A percentile compares a stretch with the other conserved stretches of the same genome.
These are phyloP conservation scores for Argyrosomus regius DNA, from an alignment of 2,797 vertebrate species.

Conservation along the genomic window DNA sequence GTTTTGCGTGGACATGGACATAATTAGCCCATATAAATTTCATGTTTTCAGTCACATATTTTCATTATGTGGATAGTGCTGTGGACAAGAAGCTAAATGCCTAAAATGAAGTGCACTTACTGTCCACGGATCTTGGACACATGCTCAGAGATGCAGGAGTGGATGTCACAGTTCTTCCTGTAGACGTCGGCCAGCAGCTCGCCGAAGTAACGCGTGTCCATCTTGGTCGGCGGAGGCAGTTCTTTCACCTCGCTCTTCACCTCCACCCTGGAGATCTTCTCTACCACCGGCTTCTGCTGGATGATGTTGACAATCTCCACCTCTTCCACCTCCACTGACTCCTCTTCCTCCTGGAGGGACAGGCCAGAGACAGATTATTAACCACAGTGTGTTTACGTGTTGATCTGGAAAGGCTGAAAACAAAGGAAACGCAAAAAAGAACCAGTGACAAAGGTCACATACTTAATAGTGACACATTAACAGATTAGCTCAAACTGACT, in stretches of 20 bases:
- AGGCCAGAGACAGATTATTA: neutral
- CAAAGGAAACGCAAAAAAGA: no score
- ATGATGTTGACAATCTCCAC: slow-evolving; percentile 71
- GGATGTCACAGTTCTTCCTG: slow-evolving; percentile 92
- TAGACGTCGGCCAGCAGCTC: slow-evolving; percentile 95
- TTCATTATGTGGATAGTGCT: neutral
- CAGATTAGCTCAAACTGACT: neutral
- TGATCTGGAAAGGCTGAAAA: no score
- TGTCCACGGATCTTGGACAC: slow-evolving; percentile 92
- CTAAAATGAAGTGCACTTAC: slow-evolving; percentile 74
- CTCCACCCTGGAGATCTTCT: slow-evolving; percentile 43
- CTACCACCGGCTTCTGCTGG: slow-evolving; percentile 33
- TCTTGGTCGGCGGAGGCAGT: slow-evolving; percentile 71
- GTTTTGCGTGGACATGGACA: no score
- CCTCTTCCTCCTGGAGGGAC: slow-evolving; percentile 40
- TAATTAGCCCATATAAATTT: neutral
- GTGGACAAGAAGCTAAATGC: neutral
- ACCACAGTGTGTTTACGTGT: neutral
- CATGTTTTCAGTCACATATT: no score
- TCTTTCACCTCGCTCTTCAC: slow-evolving; percentile 43
- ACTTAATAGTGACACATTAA: neutral
- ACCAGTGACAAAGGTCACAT: no score
- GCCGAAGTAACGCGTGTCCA: slow-evolving; percentile 95
- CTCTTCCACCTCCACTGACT: slow-evolving; percentile 66
- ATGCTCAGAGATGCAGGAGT: slow-evolving; percentile 91